Percentiles rank a stretch among this genome's conserved stretches.
Evolutionary conservation across 2,797 vertebrate genomes (phyloP).

Genomic region (Serranus cabrilla): DNA sequence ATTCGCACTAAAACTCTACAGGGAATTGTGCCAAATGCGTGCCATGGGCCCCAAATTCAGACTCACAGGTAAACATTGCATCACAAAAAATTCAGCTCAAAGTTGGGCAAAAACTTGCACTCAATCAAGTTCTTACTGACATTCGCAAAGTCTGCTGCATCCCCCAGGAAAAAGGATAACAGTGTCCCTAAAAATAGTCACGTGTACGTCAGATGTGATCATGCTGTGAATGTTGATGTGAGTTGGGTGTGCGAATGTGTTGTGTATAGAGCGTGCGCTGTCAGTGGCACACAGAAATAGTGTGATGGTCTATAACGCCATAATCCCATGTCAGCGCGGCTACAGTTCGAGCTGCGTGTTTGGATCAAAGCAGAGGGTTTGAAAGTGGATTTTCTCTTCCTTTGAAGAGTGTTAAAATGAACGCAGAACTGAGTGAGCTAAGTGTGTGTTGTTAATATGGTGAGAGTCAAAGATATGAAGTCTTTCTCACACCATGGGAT

Average conservation of each 20-base stretch:
- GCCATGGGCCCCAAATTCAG: conserved; percentile 10
- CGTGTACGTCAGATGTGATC: conserved; percentile 47
- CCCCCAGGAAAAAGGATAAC: conserved; percentile 48
- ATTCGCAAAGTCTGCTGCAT: conserved; percentile 34
- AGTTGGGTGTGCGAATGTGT: conserved; percentile 32
- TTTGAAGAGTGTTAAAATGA: conserved; percentile 64
- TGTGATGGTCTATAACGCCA: conserved; percentile 46
- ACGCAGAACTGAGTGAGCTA: conserved; percentile 16
- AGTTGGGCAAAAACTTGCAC: neutral
- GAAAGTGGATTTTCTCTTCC: conserved; percentile 63
- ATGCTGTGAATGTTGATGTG: conserved; percentile 38
- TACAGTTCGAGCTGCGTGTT: conserved; percentile 35
- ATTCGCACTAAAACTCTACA: conserved; percentile 57
- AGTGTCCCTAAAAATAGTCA: conserved; percentile 59
- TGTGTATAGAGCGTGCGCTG: conserved; percentile 18
- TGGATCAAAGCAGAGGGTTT: conserved; percentile 68
- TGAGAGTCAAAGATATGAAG: conserved; percentile 17
- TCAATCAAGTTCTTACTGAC: conserved; percentile 31
- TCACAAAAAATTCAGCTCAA: conserved; percentile 19
- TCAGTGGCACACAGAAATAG: conserved; percentile 55
- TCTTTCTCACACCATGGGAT: conserved; percentile 14
- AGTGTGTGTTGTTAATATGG: conserved; percentile 35
- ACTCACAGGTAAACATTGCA: conserved; percentile 25
- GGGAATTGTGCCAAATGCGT: conserved; percentile 27
- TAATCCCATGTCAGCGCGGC: conserved; percentile 56